A percentile compares a stretch with the other conserved stretches of the same genome.
These are phyloP conservation scores for Tanaodytes sp. DNA, from an alignment of 2,888 invertebrate species.

Conservation along the genomic window DNA sequence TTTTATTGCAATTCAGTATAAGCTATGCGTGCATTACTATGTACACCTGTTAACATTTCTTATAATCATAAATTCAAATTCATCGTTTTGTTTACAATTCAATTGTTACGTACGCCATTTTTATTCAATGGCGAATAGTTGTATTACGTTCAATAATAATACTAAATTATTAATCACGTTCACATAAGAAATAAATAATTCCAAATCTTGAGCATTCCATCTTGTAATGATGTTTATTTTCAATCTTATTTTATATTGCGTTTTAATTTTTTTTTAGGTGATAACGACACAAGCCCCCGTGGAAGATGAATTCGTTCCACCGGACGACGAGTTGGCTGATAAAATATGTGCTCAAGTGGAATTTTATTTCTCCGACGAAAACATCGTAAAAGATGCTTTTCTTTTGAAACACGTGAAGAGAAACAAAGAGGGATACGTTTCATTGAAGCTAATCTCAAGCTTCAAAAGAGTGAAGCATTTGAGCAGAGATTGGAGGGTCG, in stretches of 20 bases:
- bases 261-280: no score
- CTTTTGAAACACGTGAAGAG: constrained; percentile 93
- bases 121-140: no score
- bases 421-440: constrained; percentile 96
- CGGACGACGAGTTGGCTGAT: constrained; percentile 84
- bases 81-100: constrained; percentile 21
- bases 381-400: constrained; percentile 95
- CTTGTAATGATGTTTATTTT: no score
- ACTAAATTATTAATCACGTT: no score
- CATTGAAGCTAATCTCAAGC: constrained; percentile 93
- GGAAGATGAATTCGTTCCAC: constrained; percentile 72
- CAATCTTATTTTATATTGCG: no score
- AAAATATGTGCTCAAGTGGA: constrained; percentile 91
- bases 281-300: constrained; percentile 8
- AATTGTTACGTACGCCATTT: constrained; percentile 2
- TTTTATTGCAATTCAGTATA: no score
- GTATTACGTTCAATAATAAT: no score
- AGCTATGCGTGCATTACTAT: no score
- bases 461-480: constrained; percentile 95
- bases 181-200: no score
- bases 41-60: neutral
- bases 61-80: constrained; percentile 22
- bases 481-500: constrained; percentile 94
- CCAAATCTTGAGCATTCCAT: no score
- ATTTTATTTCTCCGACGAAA: constrained; percentile 95